Conservation (phyloP, 2,113 vertebrate species). For the Phyllostomus hastatus region DNA sequence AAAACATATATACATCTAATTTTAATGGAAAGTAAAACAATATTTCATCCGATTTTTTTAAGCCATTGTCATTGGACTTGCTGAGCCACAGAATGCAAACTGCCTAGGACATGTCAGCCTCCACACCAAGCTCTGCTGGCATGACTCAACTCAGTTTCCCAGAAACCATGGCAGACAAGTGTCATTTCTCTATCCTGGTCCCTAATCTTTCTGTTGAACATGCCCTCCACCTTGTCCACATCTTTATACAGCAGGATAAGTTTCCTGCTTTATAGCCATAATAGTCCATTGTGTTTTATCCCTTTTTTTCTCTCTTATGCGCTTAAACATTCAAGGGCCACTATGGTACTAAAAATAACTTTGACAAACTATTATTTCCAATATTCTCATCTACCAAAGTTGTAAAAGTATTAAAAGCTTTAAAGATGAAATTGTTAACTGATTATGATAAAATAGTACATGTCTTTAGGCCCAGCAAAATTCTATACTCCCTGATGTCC, state of each 20-base stretch:
- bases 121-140: background rate
- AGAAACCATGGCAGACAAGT: background rate
- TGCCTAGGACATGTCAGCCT: background rate
- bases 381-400: background rate
- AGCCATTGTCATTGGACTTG: background rate
- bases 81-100: background rate
- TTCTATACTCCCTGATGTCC: background rate
- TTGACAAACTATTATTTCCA: background rate
- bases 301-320: background rate
- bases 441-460: background rate
- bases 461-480: background rate
- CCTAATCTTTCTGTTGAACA: background rate
- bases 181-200: background rate
- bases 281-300: background rate
- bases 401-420: background rate
- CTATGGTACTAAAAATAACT: background rate
- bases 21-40: background rate
- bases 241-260: background rate
- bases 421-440: conserved; percentile 13
- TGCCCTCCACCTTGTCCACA: background rate
- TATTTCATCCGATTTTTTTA: background rate
- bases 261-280: background rate
- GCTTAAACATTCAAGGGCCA: background rate
- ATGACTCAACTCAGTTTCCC: background rate
- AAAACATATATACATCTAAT: background rate